Base-by-base conservation (phyloP, 35 echinoderm and acorn worm species). In the Diadema setosum region DNA sequence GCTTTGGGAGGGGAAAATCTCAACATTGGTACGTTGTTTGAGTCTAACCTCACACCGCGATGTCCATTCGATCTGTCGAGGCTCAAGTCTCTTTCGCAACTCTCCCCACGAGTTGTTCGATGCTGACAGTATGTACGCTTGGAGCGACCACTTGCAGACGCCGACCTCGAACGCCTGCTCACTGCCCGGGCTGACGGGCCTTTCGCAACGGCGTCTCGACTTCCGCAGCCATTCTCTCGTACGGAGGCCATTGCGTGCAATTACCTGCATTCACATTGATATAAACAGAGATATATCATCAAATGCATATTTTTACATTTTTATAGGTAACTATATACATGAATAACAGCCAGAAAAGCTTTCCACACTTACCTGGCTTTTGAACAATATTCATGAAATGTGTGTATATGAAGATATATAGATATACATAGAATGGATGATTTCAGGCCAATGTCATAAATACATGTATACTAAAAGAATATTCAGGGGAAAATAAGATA, bases 1-100 rank as follows among this genome's bases (percentile, higher is more conserved):
- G 73, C 73, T n/a, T 21, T 42, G 17, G 73, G 33, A 44, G 73
- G 73, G 2, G 73, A 78, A 78, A 78, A 78, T 18, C 44, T 78
- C 73, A 78, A 78, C 73, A 78, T 78, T 8, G 73, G 73, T 26
- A 78, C 37, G 73, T 41, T 24, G 73, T 78, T 78, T 17, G 37
- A 78, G 21, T 78, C 73, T 36, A 78, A 25, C 37, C 73, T 2
- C 29, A 78, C n/a, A 4, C 73, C 73, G 73, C 40, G 44, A 44
- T 78, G 15, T n/a, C 73, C 73, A 36, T 78, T 78, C n/a, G 39
- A 34, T 4, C 73, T 33, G 20, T 78, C 73, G 7, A 78, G 35
- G 44, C 73, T 78, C 12, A 41, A 8, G 33, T 78, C 73, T 32
- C 73, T 39, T 36, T 78, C 73, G 37, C 73, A 42, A n/a, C 73